Evolutionary conservation across 2,797 vertebrate genomes (phyloP).

Genomic region (Hippoglossus hippoglossus): DNA sequence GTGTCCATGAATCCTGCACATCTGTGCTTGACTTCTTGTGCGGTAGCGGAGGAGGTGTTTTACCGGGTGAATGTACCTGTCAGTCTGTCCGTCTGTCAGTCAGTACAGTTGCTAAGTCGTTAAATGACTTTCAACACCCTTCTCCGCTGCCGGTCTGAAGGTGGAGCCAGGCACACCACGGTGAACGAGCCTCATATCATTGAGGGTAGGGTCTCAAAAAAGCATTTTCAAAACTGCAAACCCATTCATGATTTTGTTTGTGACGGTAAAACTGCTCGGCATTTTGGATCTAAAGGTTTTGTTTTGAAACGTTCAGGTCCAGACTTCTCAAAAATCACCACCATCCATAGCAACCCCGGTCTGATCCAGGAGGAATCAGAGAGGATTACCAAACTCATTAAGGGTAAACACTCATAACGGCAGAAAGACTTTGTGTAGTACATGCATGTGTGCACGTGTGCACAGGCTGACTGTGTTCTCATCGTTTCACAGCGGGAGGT

Average conservation of each 20-base stretch:
- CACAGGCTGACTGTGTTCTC: conserved; percentile 15
- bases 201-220: conserved; percentile 73
- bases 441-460: not conserved
- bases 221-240: not conserved
- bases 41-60: conserved; percentile 65
- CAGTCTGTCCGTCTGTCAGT: conserved; percentile 64
- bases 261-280: not conserved
- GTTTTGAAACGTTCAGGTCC: conserved; percentile 66
- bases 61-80: conserved; percentile 58
- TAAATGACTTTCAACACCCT: conserved; percentile 72
- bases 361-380: conserved; percentile 79
- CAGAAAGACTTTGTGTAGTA: not conserved
- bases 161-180: conserved; percentile 58
- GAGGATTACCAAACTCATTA: conserved; percentile 82
- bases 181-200: conserved; percentile 77
- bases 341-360: conserved; percentile 71
- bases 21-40: conserved; percentile 48
- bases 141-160: conserved; percentile 73
- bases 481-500: conserved; percentile 60
- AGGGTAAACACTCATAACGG: conserved; percentile 64
- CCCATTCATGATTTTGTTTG: not conserved
- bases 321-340: conserved; percentile 81
- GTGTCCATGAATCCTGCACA: conserved; percentile 35
- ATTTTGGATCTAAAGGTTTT: conserved; percentile 31
- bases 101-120: conserved; percentile 62